Base-by-base conservation (phyloP, 1,140 invertebrate species). In the Drosophila sp. region DNA sequence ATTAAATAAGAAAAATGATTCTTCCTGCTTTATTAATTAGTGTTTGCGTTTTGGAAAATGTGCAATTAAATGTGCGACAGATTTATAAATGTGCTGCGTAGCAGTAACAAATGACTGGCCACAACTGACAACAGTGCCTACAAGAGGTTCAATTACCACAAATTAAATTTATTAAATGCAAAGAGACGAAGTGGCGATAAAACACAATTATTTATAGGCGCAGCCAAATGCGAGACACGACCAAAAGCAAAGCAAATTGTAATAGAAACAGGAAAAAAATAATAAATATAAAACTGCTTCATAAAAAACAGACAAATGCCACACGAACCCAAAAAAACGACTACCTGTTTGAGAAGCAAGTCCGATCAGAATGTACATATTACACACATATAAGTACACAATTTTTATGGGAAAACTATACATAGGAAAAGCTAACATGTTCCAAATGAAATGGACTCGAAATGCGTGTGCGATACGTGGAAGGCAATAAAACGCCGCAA, bases 151-250 rank as follows among this genome's bases (percentile, higher is more conserved):
- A 87, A 83, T 89, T 87, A 87, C 76, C 83, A 87, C 83, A 89
- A 87, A 87, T 89, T 89, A 83, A 77, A 84, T 83, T 74, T 84
- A 87, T 89, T 87, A 87, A 87, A 89, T 73, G 79, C 51, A 51
- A 76, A 80, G 57, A 18, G 53, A 58, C 76, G 41, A 36, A 70
- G 45, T 41, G 38, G 56, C 65, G 84, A 87, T 87, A 89, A 89
- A 77, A 53, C 58, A 7, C 62, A 89, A 83, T 87, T 87, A 87
- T 89, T 87, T 89, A 87, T 89, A 73, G 76, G 73, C 69, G 72
- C 79, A 86, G 80, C 73, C 73, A 77, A 83, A 78, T 78, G 63
- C 70, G 70, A 78, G 21, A 21, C 21, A 65, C 46, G 40, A 25
- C 53, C 27, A 56, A 32, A 64, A 64, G 64, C 25, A 27, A 5